Conservation (phyloP, 2,888 invertebrate genomes). For the Alloplasta piceator region DNA sequence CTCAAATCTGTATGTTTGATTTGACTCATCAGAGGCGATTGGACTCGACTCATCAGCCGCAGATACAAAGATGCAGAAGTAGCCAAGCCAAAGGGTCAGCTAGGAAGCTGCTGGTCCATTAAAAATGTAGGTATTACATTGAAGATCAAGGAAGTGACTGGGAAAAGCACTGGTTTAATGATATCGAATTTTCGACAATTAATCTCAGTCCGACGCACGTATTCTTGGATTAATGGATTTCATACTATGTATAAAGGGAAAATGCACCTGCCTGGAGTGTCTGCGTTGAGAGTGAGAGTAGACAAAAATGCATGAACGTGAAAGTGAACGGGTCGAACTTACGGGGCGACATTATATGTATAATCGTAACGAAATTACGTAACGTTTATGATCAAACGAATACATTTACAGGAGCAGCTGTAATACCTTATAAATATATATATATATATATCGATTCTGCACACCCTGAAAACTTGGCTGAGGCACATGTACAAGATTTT, state of each 20-base stretch:
- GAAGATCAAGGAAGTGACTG: neutral
- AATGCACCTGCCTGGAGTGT: slow-evolving; percentile 8
- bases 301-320: slow-evolving; percentile 44
- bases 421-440: slow-evolving; percentile 12
- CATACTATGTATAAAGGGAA: slow-evolving; percentile 11
- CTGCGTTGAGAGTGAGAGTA: slow-evolving; percentile 22
- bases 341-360: neutral
- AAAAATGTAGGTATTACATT: neutral
- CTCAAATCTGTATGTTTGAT: no score
- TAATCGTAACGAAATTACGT: slow-evolving; percentile 47
- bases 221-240: neutral
- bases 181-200: neutral
- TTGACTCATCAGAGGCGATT: no score
- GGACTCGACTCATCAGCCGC: no score
- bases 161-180: neutral
- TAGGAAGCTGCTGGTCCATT: neutral
- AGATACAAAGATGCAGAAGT: no score
- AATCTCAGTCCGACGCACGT: neutral
- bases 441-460: slow-evolving; percentile 6
- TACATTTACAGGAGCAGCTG: slow-evolving; percentile 7
- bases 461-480: slow-evolving; percentile 1
- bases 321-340: slow-evolving; percentile 50
- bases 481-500: slow-evolving; percentile 13
- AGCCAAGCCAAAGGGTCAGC: neutral
- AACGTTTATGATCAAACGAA: slow-evolving; percentile 42